Evolutionary conservation across 35 echinoderm and acorn worm species (phyloP), one percentile per base, ranked within the genome.

Genomic region (Hemicentrotus pulcherrimus): DNA sequence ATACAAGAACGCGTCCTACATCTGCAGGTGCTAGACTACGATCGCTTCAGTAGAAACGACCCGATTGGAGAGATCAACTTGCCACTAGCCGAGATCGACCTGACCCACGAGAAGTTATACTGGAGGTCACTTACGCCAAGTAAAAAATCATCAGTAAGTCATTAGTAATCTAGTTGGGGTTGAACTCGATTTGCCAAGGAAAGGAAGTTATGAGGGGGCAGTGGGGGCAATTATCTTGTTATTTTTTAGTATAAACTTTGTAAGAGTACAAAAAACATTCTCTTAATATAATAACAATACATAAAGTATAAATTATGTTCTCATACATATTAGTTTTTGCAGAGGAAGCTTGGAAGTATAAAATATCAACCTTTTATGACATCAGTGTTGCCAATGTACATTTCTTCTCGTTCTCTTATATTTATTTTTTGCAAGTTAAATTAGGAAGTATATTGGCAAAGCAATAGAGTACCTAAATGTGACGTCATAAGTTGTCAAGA

Each of bases 21-120:
- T 59, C 78, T 99, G 9, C 97, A 99, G 78, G 98, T 99, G 46
- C 95, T 99, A 45, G 98, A 99, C 59, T 99, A 99, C 94, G 98
- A 99, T 70, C 91, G 97, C 50, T 99, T 99, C 61, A 99, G 98
- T 92, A 85, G 98, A 24, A 99, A 99, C 52, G 98, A 99, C 87
- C 96, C 98, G 89, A 99, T 99, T 18, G 98, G 98, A 16, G 98
- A 99, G 88, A 91, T 98, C 46, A 99, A 99, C 94, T 48, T 97
- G 71, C 98, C 98, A 58, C 88, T 99, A 47, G 35, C 95, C 86
- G 98, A 99, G 55, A 91, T 99, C 30, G 98, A 99, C 86, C 96
- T 99, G 70, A 98, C 98, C n/a, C 96, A 97, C 70, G 97, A 97
- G 86, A 94, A 89, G 0, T 94, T 96, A 12, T 94, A 97, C 70